Percentiles rank a stretch among this genome's conserved stretches.
phyloP scores from a whole-genome alignment of 2,797 vertebrate genomes.

The Tympanoctomys barrerae region DNA sequence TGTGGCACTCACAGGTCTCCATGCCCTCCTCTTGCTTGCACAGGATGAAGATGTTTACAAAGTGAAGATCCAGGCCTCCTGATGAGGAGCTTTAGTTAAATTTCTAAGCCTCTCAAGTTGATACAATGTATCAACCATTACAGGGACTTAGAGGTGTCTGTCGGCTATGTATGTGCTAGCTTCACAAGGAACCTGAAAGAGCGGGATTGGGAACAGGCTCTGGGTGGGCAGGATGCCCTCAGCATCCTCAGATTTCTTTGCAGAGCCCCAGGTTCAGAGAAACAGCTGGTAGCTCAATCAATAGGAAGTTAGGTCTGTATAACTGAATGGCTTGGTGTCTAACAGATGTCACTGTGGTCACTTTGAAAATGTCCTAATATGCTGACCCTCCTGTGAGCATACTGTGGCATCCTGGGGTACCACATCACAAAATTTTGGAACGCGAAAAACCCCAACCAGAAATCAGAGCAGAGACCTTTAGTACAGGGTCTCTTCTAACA shows the following conservation, averaged over 20 bases:
- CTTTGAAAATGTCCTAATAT: background rate
- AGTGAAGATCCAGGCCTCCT: too few relatives aligned
- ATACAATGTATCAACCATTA: too few relatives aligned
- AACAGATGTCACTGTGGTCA: background rate
- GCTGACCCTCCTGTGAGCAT: background rate
- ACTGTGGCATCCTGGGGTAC: background rate
- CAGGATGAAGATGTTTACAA: too few relatives aligned
- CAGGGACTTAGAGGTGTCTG: background rate
- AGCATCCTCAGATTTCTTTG: background rate
- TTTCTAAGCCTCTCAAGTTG: too few relatives aligned
- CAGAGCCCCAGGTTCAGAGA: background rate
- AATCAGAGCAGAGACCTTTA: background rate
- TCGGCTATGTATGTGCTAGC: accelerated
- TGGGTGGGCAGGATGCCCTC: background rate
- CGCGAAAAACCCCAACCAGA: background rate
- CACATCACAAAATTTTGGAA: background rate
- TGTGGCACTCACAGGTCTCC: too few relatives aligned
- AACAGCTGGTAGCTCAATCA: background rate
- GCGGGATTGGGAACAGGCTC: accelerated
- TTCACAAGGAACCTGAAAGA: background rate
- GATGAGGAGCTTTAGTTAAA: too few relatives aligned
- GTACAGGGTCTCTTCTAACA: background rate
- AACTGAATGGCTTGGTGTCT: background rate
- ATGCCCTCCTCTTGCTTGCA: too few relatives aligned
- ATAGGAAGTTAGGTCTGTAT: background rate